These are phyloP conservation scores for Melanophora roralis DNA, from an alignment of 2,888 invertebrate species.

Conservation along the genomic window DNA sequence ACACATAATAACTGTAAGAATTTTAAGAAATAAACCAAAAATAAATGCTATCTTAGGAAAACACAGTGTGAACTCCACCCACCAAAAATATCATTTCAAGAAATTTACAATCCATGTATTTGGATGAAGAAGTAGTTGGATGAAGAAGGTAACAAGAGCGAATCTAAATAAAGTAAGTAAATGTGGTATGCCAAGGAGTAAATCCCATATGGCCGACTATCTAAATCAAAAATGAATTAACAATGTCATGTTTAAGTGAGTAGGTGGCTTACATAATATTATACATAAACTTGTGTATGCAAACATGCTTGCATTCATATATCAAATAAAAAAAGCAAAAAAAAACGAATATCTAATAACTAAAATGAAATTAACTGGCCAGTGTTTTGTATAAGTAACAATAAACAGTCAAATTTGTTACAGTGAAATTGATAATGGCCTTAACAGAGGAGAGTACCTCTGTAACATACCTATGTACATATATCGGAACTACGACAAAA, in stretches of 20 bases:
- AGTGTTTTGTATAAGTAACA: no score
- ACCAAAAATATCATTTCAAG: slow-evolving; percentile 9
- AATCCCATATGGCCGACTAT: background rate
- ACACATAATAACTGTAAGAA: slow-evolving; percentile 16
- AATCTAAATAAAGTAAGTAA: background rate
- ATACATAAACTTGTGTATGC: background rate
- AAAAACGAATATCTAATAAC: no score
- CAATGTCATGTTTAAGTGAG: slow-evolving; percentile 42
- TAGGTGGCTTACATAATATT: slow-evolving; percentile 39
- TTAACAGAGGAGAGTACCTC: no score
- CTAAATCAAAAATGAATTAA: slow-evolving; percentile 1
- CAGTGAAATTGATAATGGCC: no score
- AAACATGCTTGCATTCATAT: no score
- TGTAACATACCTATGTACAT: no score
- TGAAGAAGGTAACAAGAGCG: background rate
- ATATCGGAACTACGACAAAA: no score
- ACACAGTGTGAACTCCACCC: slow-evolving; percentile 42
- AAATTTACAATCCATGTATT: slow-evolving; percentile 10
- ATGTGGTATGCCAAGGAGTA: background rate
- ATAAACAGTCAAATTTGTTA: no score
- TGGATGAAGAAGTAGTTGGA: background rate
- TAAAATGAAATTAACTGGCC: no score
- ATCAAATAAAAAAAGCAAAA: no score
- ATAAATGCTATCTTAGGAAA: slow-evolving; percentile 25
- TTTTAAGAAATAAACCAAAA: background rate